These are phyloP conservation scores for Parauchenoglanis punctatus DNA, from an alignment of 2,797 vertebrate genomes.

Conservation along the genomic window DNA sequence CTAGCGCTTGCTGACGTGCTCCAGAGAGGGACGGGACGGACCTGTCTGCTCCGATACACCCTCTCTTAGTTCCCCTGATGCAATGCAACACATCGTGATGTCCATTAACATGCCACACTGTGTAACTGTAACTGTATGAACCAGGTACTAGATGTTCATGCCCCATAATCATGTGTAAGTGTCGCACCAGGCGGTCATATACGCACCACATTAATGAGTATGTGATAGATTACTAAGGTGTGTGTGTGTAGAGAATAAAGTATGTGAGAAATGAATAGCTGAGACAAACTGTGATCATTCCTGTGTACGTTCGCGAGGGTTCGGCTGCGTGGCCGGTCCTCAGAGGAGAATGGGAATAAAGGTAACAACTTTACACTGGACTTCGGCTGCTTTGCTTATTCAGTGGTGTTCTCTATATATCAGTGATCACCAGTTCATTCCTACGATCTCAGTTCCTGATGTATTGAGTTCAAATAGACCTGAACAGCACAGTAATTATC, in stretches of 20 bases:
- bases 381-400: not conserved
- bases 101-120: slow-evolving; percentile 44
- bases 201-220: slow-evolving; percentile 41
- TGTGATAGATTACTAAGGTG: slow-evolving; percentile 44
- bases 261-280: slow-evolving; percentile 29
- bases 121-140: slow-evolving; percentile 50
- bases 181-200: slow-evolving; percentile 29
- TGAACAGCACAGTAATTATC: not conserved
- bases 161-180: slow-evolving; percentile 50
- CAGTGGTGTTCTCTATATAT: not conserved
- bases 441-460: not conserved
- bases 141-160: slow-evolving; percentile 50
- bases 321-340: slow-evolving; percentile 34
- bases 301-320: slow-evolving; percentile 28
- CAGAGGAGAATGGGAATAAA: slow-evolving; percentile 53
- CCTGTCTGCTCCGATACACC: slow-evolving; percentile 35
- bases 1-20: slow-evolving; percentile 56
- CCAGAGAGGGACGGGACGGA: slow-evolving; percentile 26
- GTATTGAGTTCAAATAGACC: not conserved
- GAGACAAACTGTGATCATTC: slow-evolving; percentile 32
- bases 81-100: slow-evolving; percentile 54
- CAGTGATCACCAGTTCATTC: not conserved
- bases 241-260: slow-evolving; percentile 32
- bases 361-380: slow-evolving; percentile 14
- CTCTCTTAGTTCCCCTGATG: slow-evolving; percentile 47